Conservation (phyloP, 2,113 vertebrate species). For the Neolamprologus caudopunctatus region DNA sequence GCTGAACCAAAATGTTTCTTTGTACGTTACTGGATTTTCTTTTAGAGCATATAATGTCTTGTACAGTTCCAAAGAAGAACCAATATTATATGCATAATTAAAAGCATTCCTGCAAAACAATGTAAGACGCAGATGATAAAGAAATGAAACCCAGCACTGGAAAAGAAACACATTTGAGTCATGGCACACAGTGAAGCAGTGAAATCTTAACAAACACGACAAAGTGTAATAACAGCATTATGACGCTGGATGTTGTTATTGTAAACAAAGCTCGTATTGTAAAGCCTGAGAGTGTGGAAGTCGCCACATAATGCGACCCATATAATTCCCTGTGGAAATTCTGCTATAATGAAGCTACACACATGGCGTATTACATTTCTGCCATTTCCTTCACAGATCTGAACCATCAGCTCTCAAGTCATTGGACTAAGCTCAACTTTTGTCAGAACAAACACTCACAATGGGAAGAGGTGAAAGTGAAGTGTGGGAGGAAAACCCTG, state of each 20-base stretch:
- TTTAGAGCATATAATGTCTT: neutral
- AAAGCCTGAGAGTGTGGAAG: neutral
- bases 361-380: neutral
- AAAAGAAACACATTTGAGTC: no score
- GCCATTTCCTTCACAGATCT: neutral
- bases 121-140: neutral
- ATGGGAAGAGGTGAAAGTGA: slow-evolving; percentile 33
- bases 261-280: neutral
- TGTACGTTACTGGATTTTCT: neutral
- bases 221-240: neutral
- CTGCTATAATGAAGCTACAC: neutral
- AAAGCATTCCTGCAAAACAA: neutral
- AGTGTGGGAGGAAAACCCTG: slow-evolving; percentile 24
- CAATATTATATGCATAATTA: neutral
- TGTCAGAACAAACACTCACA: neutral
- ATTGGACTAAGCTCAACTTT: neutral
- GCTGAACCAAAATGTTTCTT: neutral
- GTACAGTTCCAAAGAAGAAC: neutral
- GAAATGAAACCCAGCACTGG: neutral
- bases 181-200: neutral
- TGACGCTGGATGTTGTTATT: neutral
- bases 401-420: neutral
- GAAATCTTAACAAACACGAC: neutral
- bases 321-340: neutral
- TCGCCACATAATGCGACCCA: neutral